Conservation (phyloP, 2,797 vertebrate species). For the Podarcis siculus region DNA sequence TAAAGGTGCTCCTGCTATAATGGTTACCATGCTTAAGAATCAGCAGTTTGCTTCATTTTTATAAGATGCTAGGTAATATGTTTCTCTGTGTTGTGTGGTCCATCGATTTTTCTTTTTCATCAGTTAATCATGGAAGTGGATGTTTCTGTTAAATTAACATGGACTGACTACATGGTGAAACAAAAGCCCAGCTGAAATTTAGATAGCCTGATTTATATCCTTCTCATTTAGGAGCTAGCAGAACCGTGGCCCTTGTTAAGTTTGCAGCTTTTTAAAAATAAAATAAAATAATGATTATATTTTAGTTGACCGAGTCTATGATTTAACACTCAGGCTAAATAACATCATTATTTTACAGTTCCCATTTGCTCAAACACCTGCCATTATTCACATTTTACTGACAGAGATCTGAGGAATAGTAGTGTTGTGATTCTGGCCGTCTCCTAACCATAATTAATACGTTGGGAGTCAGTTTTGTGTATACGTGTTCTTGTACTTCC, state of each 20-base stretch:
- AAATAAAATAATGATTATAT: not conserved
- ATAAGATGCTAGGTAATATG: not conserved
- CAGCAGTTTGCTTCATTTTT: not conserved
- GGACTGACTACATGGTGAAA: not conserved
- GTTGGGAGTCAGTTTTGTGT: not conserved
- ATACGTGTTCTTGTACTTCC: not conserved
- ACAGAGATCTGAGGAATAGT: not conserved
- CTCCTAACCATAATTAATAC: not conserved
- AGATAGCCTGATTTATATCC: not conserved
- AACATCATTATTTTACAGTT: not conserved
- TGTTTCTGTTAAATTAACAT: not conserved
- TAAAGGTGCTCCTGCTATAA: not conserved
- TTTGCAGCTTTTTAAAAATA: not conserved
- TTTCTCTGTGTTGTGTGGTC: constrained; percentile 12
- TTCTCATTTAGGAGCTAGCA: constrained; percentile 41
- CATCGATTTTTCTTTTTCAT: constrained; percentile 26
- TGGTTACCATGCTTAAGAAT: not conserved
- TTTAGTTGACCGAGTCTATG: not conserved
- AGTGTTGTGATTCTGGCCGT: not conserved
- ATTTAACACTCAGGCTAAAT: not conserved
- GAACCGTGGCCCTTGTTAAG: not conserved
- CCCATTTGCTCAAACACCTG: not conserved
- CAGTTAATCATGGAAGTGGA: not conserved
- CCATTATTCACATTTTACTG: not conserved
- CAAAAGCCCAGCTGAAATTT: constrained; percentile 29